phyloP scores from a whole-genome alignment of 2,888 invertebrate genomes.

The Plemyria rubiginata region DNA sequence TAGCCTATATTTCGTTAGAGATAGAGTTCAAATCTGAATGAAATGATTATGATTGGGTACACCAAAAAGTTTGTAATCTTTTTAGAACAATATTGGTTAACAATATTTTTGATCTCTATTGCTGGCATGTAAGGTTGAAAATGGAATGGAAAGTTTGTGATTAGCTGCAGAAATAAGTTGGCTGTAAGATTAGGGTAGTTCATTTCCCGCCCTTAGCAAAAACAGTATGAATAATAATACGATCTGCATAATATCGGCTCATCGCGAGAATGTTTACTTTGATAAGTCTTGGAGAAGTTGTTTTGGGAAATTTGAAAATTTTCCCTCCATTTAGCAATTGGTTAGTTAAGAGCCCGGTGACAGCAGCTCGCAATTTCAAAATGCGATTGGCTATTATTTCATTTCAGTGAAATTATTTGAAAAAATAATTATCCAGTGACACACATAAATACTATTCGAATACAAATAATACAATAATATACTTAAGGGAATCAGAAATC shows the following conservation, averaged over 20 bases:
- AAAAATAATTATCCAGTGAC: no score
- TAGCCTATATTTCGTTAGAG: rapidly evolving
- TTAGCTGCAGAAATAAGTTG: conserved; percentile 49
- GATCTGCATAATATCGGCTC: conserved; percentile 80
- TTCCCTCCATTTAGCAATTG: conserved; percentile 28
- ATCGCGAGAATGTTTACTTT: conserved; percentile 75
- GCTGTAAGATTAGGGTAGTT: conserved; percentile 74
- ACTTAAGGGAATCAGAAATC: no score
- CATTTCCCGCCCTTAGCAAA: conserved; percentile 75
- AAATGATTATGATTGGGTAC: conserved; percentile 6
- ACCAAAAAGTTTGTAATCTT: conserved; percentile 14
- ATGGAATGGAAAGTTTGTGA: conserved; percentile 21
- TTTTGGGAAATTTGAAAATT: conserved; percentile 47
- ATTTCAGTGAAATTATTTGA: no score
- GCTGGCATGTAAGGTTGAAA: conserved; percentile 2
- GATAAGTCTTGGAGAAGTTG: conserved; percentile 67
- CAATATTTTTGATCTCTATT: conserved; percentile 4
- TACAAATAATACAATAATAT: no score
- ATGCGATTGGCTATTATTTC: no score
- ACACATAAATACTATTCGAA: no score
- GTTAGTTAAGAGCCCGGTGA: no score
- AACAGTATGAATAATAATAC: conserved; percentile 84
- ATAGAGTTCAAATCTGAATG: conserved; percentile 51
- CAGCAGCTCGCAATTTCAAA: no score
- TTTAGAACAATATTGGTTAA: background rate